Conservation (phyloP, 2,797 vertebrate species). For the Muscicapa striata region DNA sequence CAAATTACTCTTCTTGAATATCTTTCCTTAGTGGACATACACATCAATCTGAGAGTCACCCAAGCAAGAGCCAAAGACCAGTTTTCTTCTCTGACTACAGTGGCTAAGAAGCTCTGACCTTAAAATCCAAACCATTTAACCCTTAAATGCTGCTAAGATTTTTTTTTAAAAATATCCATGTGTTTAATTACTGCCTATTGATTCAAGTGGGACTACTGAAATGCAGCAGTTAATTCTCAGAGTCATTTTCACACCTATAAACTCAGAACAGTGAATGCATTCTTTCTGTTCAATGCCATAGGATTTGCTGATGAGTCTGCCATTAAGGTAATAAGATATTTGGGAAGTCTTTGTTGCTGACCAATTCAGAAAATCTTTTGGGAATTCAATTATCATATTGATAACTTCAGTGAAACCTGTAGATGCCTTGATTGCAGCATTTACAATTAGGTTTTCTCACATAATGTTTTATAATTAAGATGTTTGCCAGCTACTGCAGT, state of each 20-base stretch:
- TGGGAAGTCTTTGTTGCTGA: neutral
- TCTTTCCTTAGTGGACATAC: neutral
- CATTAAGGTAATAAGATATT: neutral
- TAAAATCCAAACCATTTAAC: neutral
- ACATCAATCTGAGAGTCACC: neutral
- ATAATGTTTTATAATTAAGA: conserved; percentile 24
- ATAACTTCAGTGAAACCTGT: neutral
- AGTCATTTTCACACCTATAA: neutral
- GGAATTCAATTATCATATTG: neutral
- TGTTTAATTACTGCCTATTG: neutral
- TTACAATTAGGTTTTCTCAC: neutral
- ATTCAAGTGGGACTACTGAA: neutral
- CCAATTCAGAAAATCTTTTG: neutral
- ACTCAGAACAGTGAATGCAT: neutral
- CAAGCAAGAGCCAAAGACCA: neutral
- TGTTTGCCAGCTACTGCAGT: neutral
- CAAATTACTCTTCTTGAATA: neutral
- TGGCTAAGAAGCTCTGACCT: neutral
- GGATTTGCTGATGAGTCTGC: neutral
- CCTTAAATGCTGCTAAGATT: neutral
- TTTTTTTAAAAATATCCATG: neutral
- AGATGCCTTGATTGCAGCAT: neutral
- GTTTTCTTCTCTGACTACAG: neutral
- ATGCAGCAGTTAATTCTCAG: neutral
- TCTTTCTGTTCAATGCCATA: neutral